Evolutionary conservation across 2,888 invertebrate species (phyloP).

Genomic region (Xestia sexstrigata): DNA sequence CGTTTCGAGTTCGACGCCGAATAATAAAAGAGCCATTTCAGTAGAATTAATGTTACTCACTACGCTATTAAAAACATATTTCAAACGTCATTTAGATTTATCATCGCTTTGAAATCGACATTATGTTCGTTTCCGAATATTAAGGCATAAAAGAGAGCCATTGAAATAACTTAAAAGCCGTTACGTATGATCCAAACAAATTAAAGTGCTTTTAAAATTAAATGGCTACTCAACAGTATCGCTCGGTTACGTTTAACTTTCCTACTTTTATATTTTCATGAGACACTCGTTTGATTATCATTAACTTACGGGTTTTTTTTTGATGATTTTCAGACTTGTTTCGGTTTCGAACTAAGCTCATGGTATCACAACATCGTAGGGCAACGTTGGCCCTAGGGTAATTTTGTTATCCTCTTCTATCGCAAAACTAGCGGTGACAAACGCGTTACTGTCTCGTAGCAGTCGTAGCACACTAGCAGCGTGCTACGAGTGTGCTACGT

Average conservation of each 20-base stretch:
- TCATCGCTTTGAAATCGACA: constrained; percentile 46
- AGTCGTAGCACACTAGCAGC: not conserved
- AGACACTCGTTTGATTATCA: not conserved
- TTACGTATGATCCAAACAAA: constrained; percentile 46
- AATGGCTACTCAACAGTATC: constrained; percentile 23
- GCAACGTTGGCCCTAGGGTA: not conserved
- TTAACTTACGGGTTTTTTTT: not conserved
- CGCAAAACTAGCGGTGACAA: constrained; percentile 1
- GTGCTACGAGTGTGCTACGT: constrained; percentile 50
- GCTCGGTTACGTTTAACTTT: constrained; percentile 10
- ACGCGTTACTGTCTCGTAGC: constrained; percentile 31
- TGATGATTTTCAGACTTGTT: not conserved
- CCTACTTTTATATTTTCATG: constrained; percentile 9
- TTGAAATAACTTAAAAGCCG: constrained; percentile 36
- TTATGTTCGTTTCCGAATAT: constrained; percentile 48
- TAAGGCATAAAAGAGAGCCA: constrained; percentile 41
- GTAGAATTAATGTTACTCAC: constrained; percentile 49
- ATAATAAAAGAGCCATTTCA: constrained; percentile 54
- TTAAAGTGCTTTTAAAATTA: constrained; percentile 46
- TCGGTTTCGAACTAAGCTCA: not conserved
- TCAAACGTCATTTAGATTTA: constrained; percentile 53
- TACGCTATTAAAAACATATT: constrained; percentile 54
- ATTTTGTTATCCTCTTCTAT: not conserved
- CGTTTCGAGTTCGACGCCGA: constrained; percentile 13
- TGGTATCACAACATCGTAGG: not conserved